Evolutionary conservation across 2,888 invertebrate genomes (phyloP).

Genomic region (Tachina grossa): DNA sequence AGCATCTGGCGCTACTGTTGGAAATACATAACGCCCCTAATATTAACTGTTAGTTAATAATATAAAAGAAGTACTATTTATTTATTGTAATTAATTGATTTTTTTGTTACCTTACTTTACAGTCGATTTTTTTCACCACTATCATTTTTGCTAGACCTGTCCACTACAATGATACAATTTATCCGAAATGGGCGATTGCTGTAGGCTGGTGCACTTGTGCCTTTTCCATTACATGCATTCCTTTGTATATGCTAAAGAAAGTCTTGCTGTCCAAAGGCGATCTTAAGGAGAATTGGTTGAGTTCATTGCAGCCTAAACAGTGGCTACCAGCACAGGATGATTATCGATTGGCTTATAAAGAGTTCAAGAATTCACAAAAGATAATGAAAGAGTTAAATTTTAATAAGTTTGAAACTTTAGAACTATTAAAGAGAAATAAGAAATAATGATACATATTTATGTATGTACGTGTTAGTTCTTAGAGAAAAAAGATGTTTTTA

Average conservation of each 20-base stretch:
- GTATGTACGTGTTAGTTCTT: background rate
- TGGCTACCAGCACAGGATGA: slow-evolving; percentile 86
- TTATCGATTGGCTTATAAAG: slow-evolving; percentile 75
- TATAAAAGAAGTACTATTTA: background rate
- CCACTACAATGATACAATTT: slow-evolving; percentile 83
- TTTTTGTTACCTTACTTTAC: slow-evolving; percentile 46
- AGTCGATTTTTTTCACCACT: slow-evolving; percentile 87
- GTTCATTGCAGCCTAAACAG: slow-evolving; percentile 80
- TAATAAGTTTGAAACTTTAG: slow-evolving; percentile 63
- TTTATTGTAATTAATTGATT: slow-evolving; percentile 20
- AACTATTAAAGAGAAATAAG: slow-evolving; percentile 54
- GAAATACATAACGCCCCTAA: slow-evolving; percentile 88
- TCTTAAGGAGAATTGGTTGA: slow-evolving; percentile 78
- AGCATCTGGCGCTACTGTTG: slow-evolving; percentile 88
- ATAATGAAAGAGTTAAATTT: slow-evolving; percentile 68
- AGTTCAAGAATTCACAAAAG: slow-evolving; percentile 73
- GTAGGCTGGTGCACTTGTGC: slow-evolving; percentile 87
- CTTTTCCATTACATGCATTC: slow-evolving; percentile 90
- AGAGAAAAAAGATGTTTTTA: background rate
- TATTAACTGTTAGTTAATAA: slow-evolving; percentile 85
- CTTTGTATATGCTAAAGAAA: slow-evolving; percentile 86
- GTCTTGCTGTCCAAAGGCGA: slow-evolving; percentile 79
- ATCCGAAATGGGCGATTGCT: slow-evolving; percentile 85
- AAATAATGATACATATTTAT: background rate
- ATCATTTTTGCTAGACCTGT: slow-evolving; percentile 85